Evolutionary conservation across 1,140 invertebrate species (phyloP).

Genomic region (Brachystomella parvula): DNA sequence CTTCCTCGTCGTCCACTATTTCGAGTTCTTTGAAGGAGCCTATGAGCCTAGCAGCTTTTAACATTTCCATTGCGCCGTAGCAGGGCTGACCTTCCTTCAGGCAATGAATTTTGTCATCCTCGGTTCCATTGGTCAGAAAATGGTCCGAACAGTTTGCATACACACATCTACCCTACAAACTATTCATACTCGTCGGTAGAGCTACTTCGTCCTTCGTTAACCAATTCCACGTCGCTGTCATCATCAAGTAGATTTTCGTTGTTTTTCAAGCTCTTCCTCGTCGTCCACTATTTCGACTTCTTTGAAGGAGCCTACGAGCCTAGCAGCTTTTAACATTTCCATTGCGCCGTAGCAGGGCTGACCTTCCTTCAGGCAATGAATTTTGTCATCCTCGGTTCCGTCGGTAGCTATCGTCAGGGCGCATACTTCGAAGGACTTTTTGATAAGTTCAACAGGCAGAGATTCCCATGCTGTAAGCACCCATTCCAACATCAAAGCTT

Average conservation of each 20-base stretch:
- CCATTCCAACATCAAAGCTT: not conserved
- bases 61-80: not conserved
- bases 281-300: not conserved
- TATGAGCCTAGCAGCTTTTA: not conserved
- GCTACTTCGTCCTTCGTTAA: too few relatives aligned
- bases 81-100: slow-evolving; percentile 12
- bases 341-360: not conserved
- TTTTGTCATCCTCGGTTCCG: slow-evolving; percentile 9
- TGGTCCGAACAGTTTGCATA: too few relatives aligned
- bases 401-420: not conserved
- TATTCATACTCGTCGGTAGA: too few relatives aligned
- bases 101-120: slow-evolving; percentile 15
- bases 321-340: not conserved
- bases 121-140: too few relatives aligned
- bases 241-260: too few relatives aligned
- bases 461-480: slow-evolving; percentile 11
- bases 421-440: slow-evolving; percentile 13
- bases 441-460: not conserved
- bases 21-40: not conserved
- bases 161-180: too few relatives aligned
- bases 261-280: not conserved
- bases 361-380: slow-evolving; percentile 15
- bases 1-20: not conserved
- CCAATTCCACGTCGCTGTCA: too few relatives aligned
- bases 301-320: not conserved